A percentile compares a stretch with the other conserved stretches of the same genome.
Evolutionary conservation across 1,140 invertebrate genomes (phyloP).

Genomic region (Oryctes rhinoceros): DNA sequence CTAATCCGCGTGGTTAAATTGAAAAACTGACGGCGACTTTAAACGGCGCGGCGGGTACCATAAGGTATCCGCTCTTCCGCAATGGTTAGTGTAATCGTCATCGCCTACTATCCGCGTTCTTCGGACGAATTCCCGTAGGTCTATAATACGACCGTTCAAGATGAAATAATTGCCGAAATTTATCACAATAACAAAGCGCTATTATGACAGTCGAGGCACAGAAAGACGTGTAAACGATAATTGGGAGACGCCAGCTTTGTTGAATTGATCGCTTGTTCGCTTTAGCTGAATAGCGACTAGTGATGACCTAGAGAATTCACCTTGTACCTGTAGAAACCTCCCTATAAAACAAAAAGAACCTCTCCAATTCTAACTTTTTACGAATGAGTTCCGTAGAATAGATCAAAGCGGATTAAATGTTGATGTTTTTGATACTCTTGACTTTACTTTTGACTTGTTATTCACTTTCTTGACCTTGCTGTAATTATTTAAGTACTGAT

Average conservation of each 20-base stretch:
- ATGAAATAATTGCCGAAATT: conserved; percentile 26
- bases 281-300: too few species aligned
- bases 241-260: neutral
- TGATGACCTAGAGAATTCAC: too few species aligned
- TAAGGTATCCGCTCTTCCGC: neutral
- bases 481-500: too few species aligned
- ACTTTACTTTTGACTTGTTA: too few species aligned
- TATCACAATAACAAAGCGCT: conserved; percentile 11
- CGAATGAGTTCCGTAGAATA: too few species aligned
- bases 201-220: conserved; percentile 14
- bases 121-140: neutral
- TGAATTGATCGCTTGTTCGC: neutral
- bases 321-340: too few species aligned
- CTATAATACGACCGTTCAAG: neutral
- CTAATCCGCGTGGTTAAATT: neutral
- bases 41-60: neutral
- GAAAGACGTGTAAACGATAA: neutral
- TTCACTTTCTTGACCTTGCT: too few species aligned
- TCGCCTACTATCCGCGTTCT: neutral
- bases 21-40: neutral
- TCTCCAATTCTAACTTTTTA: too few species aligned
- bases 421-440: too few species aligned
- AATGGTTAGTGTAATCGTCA: neutral
- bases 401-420: too few species aligned
- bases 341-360: too few species aligned